A percentile compares a stretch with the other conserved stretches of the same genome.
Evolutionary conservation across 2,113 vertebrate genomes (phyloP).

Genomic region (Trichechus manatus): DNA sequence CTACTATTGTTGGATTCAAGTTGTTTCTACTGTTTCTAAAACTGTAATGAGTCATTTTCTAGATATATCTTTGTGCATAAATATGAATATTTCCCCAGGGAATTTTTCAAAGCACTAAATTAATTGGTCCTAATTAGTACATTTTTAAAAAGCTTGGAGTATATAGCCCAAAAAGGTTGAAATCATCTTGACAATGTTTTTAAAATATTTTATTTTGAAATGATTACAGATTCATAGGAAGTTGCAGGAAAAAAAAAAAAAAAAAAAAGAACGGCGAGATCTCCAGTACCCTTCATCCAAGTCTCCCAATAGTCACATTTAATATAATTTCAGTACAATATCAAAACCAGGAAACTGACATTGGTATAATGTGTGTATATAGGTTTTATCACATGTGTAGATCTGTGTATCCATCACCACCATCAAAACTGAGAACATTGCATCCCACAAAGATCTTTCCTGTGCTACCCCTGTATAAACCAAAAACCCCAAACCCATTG

Average conservation of each 20-base stretch:
- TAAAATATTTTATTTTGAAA: background rate
- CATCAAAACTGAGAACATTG: background rate
- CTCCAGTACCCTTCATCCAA: background rate
- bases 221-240: background rate
- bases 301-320: background rate
- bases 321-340: background rate
- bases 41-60: background rate
- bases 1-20: background rate
- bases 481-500: no score
- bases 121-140: background rate
- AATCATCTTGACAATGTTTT: background rate
- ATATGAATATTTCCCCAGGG: background rate
- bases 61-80: background rate
- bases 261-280: background rate
- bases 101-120: background rate
- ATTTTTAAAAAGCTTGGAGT: background rate
- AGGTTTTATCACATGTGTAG: no score
- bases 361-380: no score
- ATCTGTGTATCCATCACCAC: background rate
- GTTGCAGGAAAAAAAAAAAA: background rate
- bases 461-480: accelerated
- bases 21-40: conserved; percentile 1
- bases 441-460: background rate
- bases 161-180: background rate
- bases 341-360: background rate